Conservation (phyloP, 2,797 vertebrate genomes). For the Eurystomus glaucurus region DNA sequence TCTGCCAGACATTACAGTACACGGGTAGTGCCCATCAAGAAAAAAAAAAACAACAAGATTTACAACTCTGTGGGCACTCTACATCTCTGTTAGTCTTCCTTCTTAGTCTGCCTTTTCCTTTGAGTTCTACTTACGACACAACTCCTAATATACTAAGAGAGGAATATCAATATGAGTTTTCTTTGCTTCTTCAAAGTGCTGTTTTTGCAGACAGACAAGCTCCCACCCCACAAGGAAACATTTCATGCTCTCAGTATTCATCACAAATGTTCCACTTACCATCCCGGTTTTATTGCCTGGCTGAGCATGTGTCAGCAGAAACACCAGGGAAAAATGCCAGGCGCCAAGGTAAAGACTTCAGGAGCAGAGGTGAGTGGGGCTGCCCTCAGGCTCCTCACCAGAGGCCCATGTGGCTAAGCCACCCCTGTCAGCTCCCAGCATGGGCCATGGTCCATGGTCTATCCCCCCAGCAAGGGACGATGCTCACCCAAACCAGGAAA, state of each 20-base stretch:
- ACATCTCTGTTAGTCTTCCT: neutral
- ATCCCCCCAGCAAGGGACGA: accelerated
- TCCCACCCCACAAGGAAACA: neutral
- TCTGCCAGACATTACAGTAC: neutral
- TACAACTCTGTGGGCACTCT: neutral
- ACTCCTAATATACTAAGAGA: neutral
- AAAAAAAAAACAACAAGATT: neutral
- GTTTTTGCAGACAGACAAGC: neutral
- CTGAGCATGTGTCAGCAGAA: neutral
- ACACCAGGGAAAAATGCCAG: accelerated
- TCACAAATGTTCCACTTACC: neutral
- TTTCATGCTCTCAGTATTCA: neutral
- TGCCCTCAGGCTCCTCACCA: neutral
- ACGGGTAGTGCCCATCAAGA: neutral
- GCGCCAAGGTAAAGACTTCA: neutral
- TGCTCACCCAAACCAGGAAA: neutral
- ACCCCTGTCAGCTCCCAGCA: accelerated
- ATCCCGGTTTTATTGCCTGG: neutral
- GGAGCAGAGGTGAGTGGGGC: accelerated
- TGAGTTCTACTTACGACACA: neutral
- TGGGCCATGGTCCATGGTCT: accelerated
- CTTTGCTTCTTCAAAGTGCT: neutral
- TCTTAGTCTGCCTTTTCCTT: neutral
- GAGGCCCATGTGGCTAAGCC: accelerated
- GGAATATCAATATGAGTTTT: neutral